phyloP scores from a whole-genome alignment of 2,113 vertebrate genomes.

The Dendropsophus ebraccatus region DNA sequence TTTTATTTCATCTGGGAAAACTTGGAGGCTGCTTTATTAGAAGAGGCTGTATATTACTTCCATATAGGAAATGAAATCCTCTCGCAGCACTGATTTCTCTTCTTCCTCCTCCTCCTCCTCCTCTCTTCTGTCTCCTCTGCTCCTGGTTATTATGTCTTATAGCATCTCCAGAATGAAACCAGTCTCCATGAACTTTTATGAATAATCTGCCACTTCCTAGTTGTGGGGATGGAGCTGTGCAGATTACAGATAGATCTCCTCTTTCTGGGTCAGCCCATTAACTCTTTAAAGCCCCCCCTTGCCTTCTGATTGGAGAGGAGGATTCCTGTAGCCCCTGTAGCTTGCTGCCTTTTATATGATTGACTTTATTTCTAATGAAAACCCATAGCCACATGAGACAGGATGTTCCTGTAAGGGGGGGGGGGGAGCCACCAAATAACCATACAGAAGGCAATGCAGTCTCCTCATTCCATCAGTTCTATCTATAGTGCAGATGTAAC shows the following conservation, averaged over 20 bases:
- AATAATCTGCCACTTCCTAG: conserved; percentile 20
- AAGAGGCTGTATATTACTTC: conserved; percentile 8
- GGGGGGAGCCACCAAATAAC: not conserved
- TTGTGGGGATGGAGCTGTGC: conserved; percentile 43
- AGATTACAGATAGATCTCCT: conserved; percentile 51
- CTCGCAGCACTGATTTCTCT: conserved; percentile 14
- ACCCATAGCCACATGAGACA: conserved; percentile 8
- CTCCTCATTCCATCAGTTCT: not conserved
- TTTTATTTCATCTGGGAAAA: conserved; percentile 41
- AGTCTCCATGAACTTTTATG: conserved; percentile 23
- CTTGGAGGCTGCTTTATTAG: conserved; percentile 19
- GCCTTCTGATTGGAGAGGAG: conserved; percentile 48
- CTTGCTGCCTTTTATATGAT: not conserved
- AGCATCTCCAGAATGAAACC: not conserved
- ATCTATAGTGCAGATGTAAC: not conserved
- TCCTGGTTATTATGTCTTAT: conserved; percentile 33
- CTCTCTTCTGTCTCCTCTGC: conserved; percentile 47
- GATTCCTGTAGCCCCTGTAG: conserved; percentile 46
- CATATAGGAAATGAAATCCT: not conserved
- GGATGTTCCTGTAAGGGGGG: not conserved
- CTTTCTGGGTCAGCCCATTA: conserved; percentile 63
- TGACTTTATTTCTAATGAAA: conserved; percentile 30
- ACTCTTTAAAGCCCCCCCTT: conserved; percentile 62
- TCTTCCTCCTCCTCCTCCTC: not conserved
- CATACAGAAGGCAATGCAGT: not conserved